A percentile compares a stretch with the other conserved stretches of the same genome.
phyloP scores from a whole-genome alignment of 2,888 invertebrate genomes.

The Drosophila anomalata region DNA sequence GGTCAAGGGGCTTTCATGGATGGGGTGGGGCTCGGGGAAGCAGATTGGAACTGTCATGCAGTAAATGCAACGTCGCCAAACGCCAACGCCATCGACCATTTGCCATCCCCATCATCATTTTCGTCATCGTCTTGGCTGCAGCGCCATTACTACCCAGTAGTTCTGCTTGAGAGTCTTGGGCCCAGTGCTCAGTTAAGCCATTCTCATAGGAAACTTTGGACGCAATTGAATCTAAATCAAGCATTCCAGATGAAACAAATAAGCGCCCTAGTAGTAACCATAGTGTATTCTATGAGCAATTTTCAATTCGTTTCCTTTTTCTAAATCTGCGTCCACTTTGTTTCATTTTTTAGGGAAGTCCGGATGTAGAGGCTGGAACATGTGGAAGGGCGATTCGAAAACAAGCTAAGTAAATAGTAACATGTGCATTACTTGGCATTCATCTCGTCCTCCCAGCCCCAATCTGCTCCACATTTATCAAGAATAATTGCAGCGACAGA shows the following conservation, averaged over 20 bases:
- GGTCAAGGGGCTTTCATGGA: conserved; percentile 6
- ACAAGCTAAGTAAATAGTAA: conserved; percentile 79
- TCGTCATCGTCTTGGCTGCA: conserved; percentile 18
- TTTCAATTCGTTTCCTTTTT: background rate
- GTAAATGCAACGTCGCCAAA: conserved; percentile 51
- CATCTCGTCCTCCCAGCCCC: conserved; percentile 46
- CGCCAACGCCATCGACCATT: conserved; percentile 60
- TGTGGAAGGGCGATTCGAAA: conserved; percentile 15
- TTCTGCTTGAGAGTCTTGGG: background rate
- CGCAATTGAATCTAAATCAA: too few species aligned
- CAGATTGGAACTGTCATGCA: conserved; percentile 57
- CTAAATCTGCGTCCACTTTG: conserved; percentile 14
- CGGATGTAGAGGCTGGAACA: conserved; percentile 10
- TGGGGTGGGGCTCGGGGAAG: conserved; percentile 2
- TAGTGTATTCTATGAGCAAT: background rate
- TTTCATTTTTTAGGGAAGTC: conserved; percentile 16
- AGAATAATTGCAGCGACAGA: conserved; percentile 79
- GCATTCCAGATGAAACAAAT: background rate
- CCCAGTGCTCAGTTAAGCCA: background rate
- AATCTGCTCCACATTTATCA: conserved; percentile 72
- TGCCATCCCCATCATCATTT: conserved; percentile 25
- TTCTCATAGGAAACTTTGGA: background rate
- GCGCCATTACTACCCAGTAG: conserved; percentile 65
- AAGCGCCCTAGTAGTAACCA: background rate
- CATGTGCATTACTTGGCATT: conserved; percentile 79